Evolutionary conservation across 1,140 invertebrate species (phyloP).

Genomic region (Drosophila yakuba): DNA sequence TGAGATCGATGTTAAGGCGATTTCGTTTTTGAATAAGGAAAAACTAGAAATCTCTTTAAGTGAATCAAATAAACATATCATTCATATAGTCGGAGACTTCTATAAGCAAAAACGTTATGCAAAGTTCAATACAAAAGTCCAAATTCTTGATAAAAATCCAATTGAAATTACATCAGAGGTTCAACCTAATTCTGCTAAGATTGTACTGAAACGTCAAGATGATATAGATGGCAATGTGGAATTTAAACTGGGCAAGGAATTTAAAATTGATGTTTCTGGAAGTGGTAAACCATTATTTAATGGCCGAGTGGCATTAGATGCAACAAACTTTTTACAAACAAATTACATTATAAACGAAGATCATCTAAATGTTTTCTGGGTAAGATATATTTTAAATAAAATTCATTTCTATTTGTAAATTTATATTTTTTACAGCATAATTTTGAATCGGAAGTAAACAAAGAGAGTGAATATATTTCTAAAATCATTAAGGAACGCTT

Average conservation of each 20-base stretch:
- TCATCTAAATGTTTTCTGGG: slow-evolving; percentile 87
- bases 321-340: slow-evolving; percentile 89
- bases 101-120: slow-evolving; percentile 55
- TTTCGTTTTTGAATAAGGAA: slow-evolving; percentile 43
- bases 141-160: slow-evolving; percentile 59
- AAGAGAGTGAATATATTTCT: slow-evolving; percentile 79
- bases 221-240: slow-evolving; percentile 86
- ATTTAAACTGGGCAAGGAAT: slow-evolving; percentile 87
- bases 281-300: slow-evolving; percentile 87
- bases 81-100: slow-evolving; percentile 43
- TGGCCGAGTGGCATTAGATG: slow-evolving; percentile 87
- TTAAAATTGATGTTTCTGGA: slow-evolving; percentile 86
- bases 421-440: slow-evolving; percentile 47
- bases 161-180: slow-evolving; percentile 62
- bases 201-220: slow-evolving; percentile 84
- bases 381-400: slow-evolving; percentile 75
- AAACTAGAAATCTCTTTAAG: slow-evolving; percentile 72
- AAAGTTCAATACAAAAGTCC: slow-evolving; percentile 60
- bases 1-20: slow-evolving; percentile 23
- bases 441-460: slow-evolving; percentile 63
- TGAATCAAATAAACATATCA: slow-evolving; percentile 60
- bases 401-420: background rate
- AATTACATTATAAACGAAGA: slow-evolving; percentile 88
- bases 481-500: slow-evolving; percentile 84
- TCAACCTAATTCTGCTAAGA: slow-evolving; percentile 55